A percentile compares a stretch with the other conserved stretches of the same genome.
These are phyloP conservation scores for Saxidomus purpurata DNA, from an alignment of 1,140 invertebrate genomes.

Conservation along the genomic window DNA sequence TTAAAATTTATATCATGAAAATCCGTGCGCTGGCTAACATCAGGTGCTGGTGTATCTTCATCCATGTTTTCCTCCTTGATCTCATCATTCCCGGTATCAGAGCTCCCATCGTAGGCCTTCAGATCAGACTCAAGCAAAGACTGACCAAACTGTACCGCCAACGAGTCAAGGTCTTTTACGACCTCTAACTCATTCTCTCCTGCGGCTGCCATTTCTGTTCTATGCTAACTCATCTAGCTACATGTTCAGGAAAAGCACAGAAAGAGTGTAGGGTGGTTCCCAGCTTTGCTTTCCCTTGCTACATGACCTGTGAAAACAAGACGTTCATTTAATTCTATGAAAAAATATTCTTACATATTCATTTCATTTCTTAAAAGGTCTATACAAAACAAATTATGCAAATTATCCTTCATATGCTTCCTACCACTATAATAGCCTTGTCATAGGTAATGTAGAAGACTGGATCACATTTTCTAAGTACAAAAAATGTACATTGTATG, in stretches of 20 bases:
- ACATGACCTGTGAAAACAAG: neutral
- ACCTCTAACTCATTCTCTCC: constrained; percentile 13
- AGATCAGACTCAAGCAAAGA: constrained; percentile 55
- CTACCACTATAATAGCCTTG: no score
- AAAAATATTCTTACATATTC: no score
- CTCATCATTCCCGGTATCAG: constrained; percentile 4
- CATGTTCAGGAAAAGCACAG: neutral
- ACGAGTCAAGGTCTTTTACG: constrained; percentile 46
- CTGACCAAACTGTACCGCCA: constrained; percentile 64
- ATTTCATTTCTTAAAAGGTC: no score
- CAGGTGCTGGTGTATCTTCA: neutral
- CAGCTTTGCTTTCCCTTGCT: neutral
- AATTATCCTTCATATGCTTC: no score
- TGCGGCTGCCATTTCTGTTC: neutral
- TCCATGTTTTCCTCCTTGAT: neutral
- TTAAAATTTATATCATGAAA: neutral
- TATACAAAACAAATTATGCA: no score
- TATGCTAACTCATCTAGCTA: neutral
- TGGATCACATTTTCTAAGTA: no score
- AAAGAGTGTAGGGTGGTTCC: neutral
- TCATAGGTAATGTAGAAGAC: no score
- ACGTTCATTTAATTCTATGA: no score
- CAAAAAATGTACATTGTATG: no score
- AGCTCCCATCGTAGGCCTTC: constrained; percentile 35
- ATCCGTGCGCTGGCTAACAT: neutral